phyloP scores from a whole-genome alignment of 2,113 vertebrate species.

The Polypterus bichir region DNA sequence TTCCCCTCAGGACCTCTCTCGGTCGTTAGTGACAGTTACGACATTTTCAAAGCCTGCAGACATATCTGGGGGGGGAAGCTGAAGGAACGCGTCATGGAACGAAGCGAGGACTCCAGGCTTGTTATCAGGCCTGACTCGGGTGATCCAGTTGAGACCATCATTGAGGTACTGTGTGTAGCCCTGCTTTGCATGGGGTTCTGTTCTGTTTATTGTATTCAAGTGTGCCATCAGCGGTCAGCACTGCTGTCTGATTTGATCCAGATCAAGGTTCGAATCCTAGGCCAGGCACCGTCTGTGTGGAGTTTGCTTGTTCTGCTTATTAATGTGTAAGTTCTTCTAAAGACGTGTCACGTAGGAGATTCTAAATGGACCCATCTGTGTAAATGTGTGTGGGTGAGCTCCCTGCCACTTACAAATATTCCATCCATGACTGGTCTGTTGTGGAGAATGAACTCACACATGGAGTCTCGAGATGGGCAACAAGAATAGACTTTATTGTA shows the following conservation, averaged over 20 bases:
- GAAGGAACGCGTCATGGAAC: constrained; percentile 51
- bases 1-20: constrained; percentile 45
- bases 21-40: constrained; percentile 59
- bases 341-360: neutral
- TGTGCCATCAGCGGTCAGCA: too few species aligned
- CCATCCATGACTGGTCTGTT: too few species aligned
- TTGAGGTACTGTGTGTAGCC: constrained; percentile 31
- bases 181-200: too few species aligned
- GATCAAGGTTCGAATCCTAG: neutral
- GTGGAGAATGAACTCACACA: too few species aligned
- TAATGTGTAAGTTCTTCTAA: neutral
- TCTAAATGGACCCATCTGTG: neutral
- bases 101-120: constrained; percentile 42
- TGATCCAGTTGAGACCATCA: constrained; percentile 47
- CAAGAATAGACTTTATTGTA: too few species aligned
- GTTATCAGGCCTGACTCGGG: constrained; percentile 55
- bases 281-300: too few species aligned
- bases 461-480: too few species aligned
- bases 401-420: too few species aligned
- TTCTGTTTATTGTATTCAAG: too few species aligned
- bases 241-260: too few species aligned
- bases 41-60: constrained; percentile 58
- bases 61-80: constrained; percentile 59
- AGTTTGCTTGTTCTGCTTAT: neutral
- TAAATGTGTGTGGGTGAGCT: neutral